Conservation (phyloP, 2,888 invertebrate species). For the Metalampra italica region DNA sequence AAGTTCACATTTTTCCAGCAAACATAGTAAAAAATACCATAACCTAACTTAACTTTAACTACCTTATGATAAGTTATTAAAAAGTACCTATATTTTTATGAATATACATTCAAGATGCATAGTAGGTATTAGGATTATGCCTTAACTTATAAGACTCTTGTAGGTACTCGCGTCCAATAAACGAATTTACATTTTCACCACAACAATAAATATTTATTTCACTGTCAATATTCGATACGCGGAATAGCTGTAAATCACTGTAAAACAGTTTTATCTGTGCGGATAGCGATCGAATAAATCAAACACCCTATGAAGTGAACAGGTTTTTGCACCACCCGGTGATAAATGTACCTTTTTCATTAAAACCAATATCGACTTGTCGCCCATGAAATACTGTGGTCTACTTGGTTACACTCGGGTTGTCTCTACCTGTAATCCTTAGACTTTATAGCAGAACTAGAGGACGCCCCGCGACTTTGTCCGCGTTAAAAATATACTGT, state of each 20-base stretch:
- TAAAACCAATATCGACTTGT: constrained; percentile 33
- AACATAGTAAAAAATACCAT: too few species aligned
- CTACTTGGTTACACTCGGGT: too few species aligned
- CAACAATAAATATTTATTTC: background rate
- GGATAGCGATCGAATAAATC: constrained; percentile 35
- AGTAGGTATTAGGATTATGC: background rate
- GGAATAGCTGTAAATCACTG: constrained; percentile 15
- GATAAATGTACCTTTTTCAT: constrained; percentile 26
- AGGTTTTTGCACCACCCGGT: constrained; percentile 22
- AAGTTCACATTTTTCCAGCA: too few species aligned
- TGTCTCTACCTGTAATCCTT: too few species aligned
- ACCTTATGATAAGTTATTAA: too few species aligned
- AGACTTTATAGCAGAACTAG: too few species aligned
- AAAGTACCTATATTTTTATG: too few species aligned
- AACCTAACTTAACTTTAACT: too few species aligned
- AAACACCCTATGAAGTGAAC: constrained; percentile 13
- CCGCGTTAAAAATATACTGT: too few species aligned
- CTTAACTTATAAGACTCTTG: background rate
- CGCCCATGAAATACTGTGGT: constrained; percentile 4
- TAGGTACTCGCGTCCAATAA: background rate
- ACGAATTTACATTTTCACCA: background rate
- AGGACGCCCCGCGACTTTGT: too few species aligned
- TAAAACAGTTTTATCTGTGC: constrained; percentile 21
- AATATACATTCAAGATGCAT: too few species aligned
- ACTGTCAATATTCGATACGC: constrained; percentile 7